Evolutionary conservation across 2,888 invertebrate genomes (phyloP), one percentile per base, ranked within the genome.

Genomic region (Apamea epomidion): DNA sequence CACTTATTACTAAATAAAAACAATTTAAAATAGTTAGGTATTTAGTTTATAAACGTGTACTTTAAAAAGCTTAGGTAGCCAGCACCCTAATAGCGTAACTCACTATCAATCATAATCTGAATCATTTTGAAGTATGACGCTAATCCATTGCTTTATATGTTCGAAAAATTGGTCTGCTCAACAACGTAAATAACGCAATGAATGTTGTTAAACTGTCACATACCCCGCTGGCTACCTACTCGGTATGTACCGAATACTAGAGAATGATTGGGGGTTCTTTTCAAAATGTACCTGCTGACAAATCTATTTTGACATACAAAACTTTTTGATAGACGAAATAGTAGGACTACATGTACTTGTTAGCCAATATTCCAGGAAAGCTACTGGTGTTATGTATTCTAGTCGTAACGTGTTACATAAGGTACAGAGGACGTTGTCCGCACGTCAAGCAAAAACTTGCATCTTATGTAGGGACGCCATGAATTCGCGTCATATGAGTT

Each of bases 361-460:
- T 54, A 48, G 32, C 29, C 25, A 86, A 37, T 73, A 81, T 74
- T 80, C 69, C 54, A 37, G 37, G 45, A 67, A 78, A 87, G 29
- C 64, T 78, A 70, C 78, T 77, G 65, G 60, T 78, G 37, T 73
- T 83, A 77, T 77, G n/a, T 71, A 42, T 70, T 77, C 69, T 72
- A 65, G 60, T 64, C 32, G 85, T 82, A 81, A 84, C 58, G 72
- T n/a, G 67, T 90, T 89, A 81, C 80, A 81, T 88, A 90, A 83
- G 72, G 62, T 67, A 78, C 86, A 80, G 87, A 91, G 93, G 93
- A 91, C 94, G 90, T 91, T 92, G 94, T 92, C 93, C 89, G 83
- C 69, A 78, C 81, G 77, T 86, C 76, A 81, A 80, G 92, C 90
- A 93, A 95, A 94, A 93, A 94, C 92, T 93, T 91, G 93, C 93